Percentiles rank a stretch among this genome's conserved stretches.
Evolutionary conservation across 2,797 vertebrate species (phyloP).

Genomic region (Hyperoplus lanceolatus): DNA sequence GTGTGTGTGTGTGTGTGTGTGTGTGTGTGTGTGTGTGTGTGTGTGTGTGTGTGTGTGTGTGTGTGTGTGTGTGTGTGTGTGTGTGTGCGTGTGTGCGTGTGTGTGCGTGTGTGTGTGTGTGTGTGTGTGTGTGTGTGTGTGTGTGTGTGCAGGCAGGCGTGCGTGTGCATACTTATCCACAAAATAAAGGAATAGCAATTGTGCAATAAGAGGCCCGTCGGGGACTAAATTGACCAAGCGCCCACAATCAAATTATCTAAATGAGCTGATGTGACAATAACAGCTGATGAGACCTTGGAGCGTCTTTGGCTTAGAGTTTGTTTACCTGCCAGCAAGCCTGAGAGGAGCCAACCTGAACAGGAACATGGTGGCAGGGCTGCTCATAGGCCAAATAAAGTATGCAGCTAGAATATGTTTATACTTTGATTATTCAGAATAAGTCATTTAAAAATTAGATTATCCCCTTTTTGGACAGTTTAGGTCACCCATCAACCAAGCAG

Average conservation of each 20-base stretch:
- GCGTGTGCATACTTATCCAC: background rate
- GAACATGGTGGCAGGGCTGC: background rate
- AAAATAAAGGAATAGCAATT: slow-evolving; percentile 10
- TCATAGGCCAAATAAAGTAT: background rate
- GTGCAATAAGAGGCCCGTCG: slow-evolving; percentile 13
- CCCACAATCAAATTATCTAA: slow-evolving; percentile 58
- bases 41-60: background rate
- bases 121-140: slow-evolving; percentile 8
- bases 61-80: slow-evolving; percentile 7
- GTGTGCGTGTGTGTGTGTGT: background rate
- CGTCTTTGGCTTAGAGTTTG: slow-evolving; percentile 33
- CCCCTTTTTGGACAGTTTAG: background rate
- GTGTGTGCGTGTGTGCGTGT: background rate
- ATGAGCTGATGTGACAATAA: slow-evolving; percentile 61
- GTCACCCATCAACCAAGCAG: no score
- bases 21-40: background rate
- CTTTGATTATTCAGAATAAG: background rate
- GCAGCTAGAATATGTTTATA: background rate
- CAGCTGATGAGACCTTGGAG: slow-evolving; percentile 53
- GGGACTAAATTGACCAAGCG: slow-evolving; percentile 37
- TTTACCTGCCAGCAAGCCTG: slow-evolving; percentile 19
- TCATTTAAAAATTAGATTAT: background rate
- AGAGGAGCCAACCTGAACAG: background rate
- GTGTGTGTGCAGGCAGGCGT: slow-evolving; percentile 7
- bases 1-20: slow-evolving; percentile 2